Base-by-base conservation (phyloP, 1,140 invertebrate genomes). In the Mycetomoellerius zeteki region DNA sequence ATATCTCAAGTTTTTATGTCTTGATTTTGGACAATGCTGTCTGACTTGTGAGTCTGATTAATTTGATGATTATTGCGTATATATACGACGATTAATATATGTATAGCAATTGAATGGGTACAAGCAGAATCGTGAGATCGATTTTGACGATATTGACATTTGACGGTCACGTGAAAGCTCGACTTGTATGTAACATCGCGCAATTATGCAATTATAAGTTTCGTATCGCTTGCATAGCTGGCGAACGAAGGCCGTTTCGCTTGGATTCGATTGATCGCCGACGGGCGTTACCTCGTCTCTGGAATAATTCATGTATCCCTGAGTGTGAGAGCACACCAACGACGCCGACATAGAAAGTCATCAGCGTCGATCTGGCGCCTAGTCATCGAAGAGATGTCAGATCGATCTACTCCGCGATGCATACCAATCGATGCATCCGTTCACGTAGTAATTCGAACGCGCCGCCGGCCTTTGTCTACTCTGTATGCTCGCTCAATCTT, bases 301-400 rank as follows among this genome's bases (percentile, higher is more conserved):
- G 65, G 88, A 93, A 91, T 93, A 92, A 93, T 93, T 85, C 89
- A 91, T 91, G 90, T 69, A 85, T 84, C 64, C 58, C 69, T 47
- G 37, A 69, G 37, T 24, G 27, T 54, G 75, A 77, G 73, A 81
- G 73, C 54, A 69, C 37, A 43, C 69, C 86, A 89, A 88, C 80
- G 71, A 67, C 64, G 52, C 67, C 87, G 27, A 90, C 91, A 92
- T 94, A 92, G 90, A 93, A 65, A 93, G 93, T 92, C 76, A 50
- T 58, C 88, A 80, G 89, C 91, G 92, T 85, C 92, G 90, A 89
- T 91, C 87, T 90, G 93, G 91, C 93, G 92, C 92, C 92, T 89
- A 58, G 71, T 82, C 87, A 89, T 89, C 76, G 84, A 69, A 71
- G 84, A 89, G 86, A 88, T 92, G 92, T 93, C 86, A 89, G 89